Evolutionary conservation across 2,888 invertebrate species (phyloP).

Genomic region (Drosophila ezoana): DNA sequence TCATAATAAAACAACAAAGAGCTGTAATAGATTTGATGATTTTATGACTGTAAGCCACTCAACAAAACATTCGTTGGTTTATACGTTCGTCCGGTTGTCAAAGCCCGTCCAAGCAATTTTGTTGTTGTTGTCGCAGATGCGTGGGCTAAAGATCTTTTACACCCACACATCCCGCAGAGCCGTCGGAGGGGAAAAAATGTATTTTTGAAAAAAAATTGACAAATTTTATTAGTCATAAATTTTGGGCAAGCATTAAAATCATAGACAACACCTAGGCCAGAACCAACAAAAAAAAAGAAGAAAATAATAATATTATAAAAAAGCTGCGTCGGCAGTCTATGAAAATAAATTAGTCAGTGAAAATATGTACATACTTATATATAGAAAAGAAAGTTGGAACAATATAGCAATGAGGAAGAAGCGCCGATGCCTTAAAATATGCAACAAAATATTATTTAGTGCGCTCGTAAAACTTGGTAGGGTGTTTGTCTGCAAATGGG

Average conservation of each 20-base stretch:
- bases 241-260: slow-evolving; percentile 64
- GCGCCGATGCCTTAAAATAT: slow-evolving; percentile 55
- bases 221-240: slow-evolving; percentile 80
- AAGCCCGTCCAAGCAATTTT: slow-evolving; percentile 29
- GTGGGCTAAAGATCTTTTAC: slow-evolving; percentile 66
- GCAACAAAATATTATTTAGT: slow-evolving; percentile 74
- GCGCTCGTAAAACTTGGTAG: slow-evolving; percentile 60
- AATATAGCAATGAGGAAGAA: slow-evolving; percentile 35
- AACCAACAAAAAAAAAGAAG: slow-evolving; percentile 5
- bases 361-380: slow-evolving; percentile 24
- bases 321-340: slow-evolving; percentile 56
- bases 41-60: slow-evolving; percentile 73
- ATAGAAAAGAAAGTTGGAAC: slow-evolving; percentile 33
- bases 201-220: slow-evolving; percentile 47
- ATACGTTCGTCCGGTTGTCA: slow-evolving; percentile 52
- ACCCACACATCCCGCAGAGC: slow-evolving; percentile 55
- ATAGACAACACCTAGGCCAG: slow-evolving; percentile 57
- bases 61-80: slow-evolving; percentile 49
- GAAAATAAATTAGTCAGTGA: slow-evolving; percentile 67
- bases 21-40: slow-evolving; percentile 78
- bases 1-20: slow-evolving; percentile 37
- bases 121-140: slow-evolving; percentile 46
- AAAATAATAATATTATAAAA: background rate
- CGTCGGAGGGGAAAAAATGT: slow-evolving; percentile 16
- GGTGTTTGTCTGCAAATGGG: slow-evolving; percentile 57